Conservation (phyloP, 2,888 invertebrate species). For the Morpho deidamia region DNA sequence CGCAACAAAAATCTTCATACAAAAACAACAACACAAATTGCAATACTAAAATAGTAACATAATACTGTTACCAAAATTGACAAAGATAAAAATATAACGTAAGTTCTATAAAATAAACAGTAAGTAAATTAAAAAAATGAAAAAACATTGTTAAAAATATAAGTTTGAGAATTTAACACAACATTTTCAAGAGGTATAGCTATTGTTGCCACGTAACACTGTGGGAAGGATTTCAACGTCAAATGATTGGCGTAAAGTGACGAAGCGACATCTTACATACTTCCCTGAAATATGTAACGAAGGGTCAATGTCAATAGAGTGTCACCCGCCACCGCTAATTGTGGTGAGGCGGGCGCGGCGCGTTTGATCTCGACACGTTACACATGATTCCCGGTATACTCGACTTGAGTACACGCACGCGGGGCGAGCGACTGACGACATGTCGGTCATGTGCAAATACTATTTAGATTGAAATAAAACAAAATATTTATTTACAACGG, state of each 20-base stretch:
- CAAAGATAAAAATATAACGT: too few species aligned
- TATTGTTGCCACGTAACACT: neutral
- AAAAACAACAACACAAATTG: too few species aligned
- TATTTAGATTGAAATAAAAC: too few species aligned
- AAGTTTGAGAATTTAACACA: too few species aligned
- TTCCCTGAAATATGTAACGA: slow-evolving; percentile 71
- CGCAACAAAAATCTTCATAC: too few species aligned
- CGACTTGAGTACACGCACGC: slow-evolving; percentile 23
- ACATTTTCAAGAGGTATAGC: too few species aligned
- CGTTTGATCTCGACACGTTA: slow-evolving; percentile 63
- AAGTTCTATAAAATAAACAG: too few species aligned
- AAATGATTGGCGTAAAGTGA: slow-evolving; percentile 21
- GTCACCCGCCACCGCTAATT: slow-evolving; percentile 56
- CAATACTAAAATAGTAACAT: too few species aligned
- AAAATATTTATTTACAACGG: too few species aligned
- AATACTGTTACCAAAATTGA: too few species aligned
- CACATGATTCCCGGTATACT: slow-evolving; percentile 51
- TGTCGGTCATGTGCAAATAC: slow-evolving; percentile 1
- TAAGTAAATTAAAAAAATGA: too few species aligned
- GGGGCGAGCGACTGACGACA: slow-evolving; percentile 32
- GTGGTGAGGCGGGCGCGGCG: slow-evolving; percentile 57
- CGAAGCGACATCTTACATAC: slow-evolving; percentile 39
- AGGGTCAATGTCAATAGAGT: slow-evolving; percentile 73
- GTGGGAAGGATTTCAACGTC: slow-evolving; percentile 13
- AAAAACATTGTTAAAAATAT: too few species aligned